These are phyloP conservation scores for Drosophila paracracens DNA, from an alignment of 2,888 invertebrate genomes.

Conservation along the genomic window DNA sequence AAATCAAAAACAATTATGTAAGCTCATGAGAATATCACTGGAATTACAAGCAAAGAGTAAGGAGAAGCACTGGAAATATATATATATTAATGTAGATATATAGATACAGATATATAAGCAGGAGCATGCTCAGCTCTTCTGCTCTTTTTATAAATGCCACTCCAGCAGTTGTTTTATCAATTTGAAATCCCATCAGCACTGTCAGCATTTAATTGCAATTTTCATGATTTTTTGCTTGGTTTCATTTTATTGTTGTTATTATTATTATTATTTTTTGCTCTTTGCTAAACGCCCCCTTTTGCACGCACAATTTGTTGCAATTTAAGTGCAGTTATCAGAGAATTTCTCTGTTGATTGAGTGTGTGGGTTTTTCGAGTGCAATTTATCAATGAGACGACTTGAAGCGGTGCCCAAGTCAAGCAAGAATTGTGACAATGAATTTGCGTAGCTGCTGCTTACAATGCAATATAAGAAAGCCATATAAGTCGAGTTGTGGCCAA, in stretches of 20 bases:
- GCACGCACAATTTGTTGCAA: conserved; percentile 33
- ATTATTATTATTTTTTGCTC: not conserved
- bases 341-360: conserved; percentile 18
- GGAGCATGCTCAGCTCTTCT: not conserved
- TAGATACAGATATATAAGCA: no score
- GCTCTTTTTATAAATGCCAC: not conserved
- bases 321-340: conserved; percentile 23
- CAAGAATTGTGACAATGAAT: conserved; percentile 52
- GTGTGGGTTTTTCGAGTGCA: conserved; percentile 38
- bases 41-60: not conserved
- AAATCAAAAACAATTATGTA: not conserved
- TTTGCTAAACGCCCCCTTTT: conserved; percentile 36
- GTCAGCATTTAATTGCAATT: conserved; percentile 37
- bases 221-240: conserved; percentile 13
- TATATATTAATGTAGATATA: no score
- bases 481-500: conserved; percentile 33
- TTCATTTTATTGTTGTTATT: not conserved
- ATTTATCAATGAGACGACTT: conserved; percentile 31
- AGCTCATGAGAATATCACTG: not conserved
- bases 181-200: conserved; percentile 25
- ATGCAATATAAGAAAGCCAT: conserved; percentile 44
- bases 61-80: not conserved
- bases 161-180: conserved; percentile 3
- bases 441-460: conserved; percentile 18
- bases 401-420: conserved; percentile 6